Base-by-base conservation (phyloP, 2,113 vertebrate genomes). In the Scartelaos histophorus region DNA sequence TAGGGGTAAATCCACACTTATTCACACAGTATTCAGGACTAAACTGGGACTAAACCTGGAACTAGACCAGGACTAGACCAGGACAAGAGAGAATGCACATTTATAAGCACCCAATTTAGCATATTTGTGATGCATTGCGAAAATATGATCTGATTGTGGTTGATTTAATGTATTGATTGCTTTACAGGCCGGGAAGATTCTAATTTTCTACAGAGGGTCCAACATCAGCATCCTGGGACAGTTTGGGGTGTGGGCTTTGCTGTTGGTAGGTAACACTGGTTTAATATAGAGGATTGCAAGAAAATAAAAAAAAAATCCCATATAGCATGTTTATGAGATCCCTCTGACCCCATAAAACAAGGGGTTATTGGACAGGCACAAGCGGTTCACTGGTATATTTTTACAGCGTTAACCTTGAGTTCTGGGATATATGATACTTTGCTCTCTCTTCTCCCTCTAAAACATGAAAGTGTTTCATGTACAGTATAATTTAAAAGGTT, bases 171-270 rank as follows among this genome's bases (percentile, higher is more conserved):
- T 1, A 9, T n/a, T n/a, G n/a, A 2, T 54, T 21, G 7, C 46
- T 91, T 83, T 75, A 7, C 83, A 95, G 93, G 84, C 92, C 47
- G 92, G 92, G 78, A 95, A 94, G 79, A 94, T 95, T 67, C 79
- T 94, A 29, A 74, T 95, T 65, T 92, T 88, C 86, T 94, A 90
- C 82, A 91, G 82, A 75, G 90, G 88, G 66, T 82, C 73, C 71
- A 91, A 88, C 53, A 0, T 84, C 77, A 90, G 80, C 35, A 87
- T 95, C 87, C 85, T 95, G 67, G 88, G 90, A 81, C 90, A 94
- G 78, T 95, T 95, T 89, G 81, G 94, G 4, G 88, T 91, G 70
- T 96, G 93, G 91, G 90, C 94, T 74, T 0, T 93, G 87, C 69
- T 95, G 61, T 89, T 97, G 94, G 94, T 97, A 93, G 45, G 95